A percentile compares a stretch with the other conserved stretches of the same genome.
Conservation (phyloP, 2,888 invertebrate species). For the Phanerotoma sp. region DNA sequence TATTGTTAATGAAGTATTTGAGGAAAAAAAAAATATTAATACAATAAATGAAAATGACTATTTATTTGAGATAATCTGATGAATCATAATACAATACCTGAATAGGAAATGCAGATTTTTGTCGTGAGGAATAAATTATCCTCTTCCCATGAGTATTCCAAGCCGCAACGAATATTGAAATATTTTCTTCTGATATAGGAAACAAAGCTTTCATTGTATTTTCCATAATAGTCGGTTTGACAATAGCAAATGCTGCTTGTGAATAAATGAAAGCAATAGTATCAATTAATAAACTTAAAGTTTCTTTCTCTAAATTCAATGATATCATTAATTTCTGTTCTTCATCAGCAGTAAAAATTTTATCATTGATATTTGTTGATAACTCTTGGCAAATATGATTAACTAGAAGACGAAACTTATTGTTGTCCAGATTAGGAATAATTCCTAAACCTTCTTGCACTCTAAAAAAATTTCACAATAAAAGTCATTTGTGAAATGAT, state of each 20-base stretch:
- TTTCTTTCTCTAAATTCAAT: conserved; percentile 41
- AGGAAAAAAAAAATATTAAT: background rate
- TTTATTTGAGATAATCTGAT: no score
- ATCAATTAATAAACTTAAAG: conserved; percentile 41
- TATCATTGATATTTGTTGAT: conserved; percentile 34
- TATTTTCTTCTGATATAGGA: conserved; percentile 43
- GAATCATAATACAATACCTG: no score
- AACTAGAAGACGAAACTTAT: conserved; percentile 46
- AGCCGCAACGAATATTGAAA: conserved; percentile 43
- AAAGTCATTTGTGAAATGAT: background rate
- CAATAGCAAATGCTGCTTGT: conserved; percentile 44
- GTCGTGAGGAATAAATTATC: conserved; percentile 43
- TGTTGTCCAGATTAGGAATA: conserved; percentile 42
- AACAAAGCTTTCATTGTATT: conserved; percentile 42
- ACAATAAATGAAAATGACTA: no score
- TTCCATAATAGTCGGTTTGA: conserved; percentile 44
- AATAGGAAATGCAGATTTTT: conserved; percentile 47
- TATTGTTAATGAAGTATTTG: no score
- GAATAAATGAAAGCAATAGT: conserved; percentile 42
- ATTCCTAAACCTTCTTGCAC: conserved; percentile 43
- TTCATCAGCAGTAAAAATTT: conserved; percentile 45
- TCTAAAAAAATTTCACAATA: conserved; percentile 31
- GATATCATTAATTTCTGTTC: conserved; percentile 47
- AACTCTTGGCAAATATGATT: conserved; percentile 47
- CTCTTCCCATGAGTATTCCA: conserved; percentile 47